Evolutionary conservation across 1,140 invertebrate species (phyloP), one percentile per base, ranked within the genome.

Genomic region (Protaetia brevitarsis): DNA sequence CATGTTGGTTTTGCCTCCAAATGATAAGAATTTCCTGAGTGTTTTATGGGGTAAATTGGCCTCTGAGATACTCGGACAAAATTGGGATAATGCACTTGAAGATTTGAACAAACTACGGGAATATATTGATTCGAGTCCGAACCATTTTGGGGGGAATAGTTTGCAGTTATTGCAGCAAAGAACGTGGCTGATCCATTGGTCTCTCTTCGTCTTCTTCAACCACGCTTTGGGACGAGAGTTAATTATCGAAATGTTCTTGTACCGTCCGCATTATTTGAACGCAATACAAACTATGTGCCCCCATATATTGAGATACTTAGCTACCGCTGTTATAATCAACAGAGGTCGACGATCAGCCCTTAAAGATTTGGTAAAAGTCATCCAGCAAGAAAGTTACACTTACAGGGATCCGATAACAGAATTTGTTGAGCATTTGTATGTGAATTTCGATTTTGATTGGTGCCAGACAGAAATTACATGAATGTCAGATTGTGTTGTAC

Each of bases 401-500:
- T 99, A 99, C 80, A 86, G 82, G 75, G 98, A 99, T 80, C 98
- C 98, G 6, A 99, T 99, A 66, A 99, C 97, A 8, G 97, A 99
- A 80, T 99, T 99, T 80, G 85, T 99, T 16, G 96, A 98, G 77
- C 96, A 98, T 83, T 83, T 99, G 2, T 99, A 98, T 79, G 96
- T 99, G 1, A 98, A 99, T 79, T 99, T 98, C 84, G 97, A 99
- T 79, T 99, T 99, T 80, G 97, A 99, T n/a, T 82, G 95, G 94
- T 19, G 97, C 98, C 2, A 89, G 99, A 72, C 86, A 96, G 70
- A 99, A 99, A 77, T 80, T 99, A 16, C 90, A 96, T 71, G 96
- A 99, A 79, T 99, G 97, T 80, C 95, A 97, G 80, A 90, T 88
- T 8, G 96, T 99, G 8, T 84, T 99, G 0, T 86, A 87, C 3